phyloP scores from a whole-genome alignment of 2,113 vertebrate genomes.

The Acanthochromis polyacanthus region DNA sequence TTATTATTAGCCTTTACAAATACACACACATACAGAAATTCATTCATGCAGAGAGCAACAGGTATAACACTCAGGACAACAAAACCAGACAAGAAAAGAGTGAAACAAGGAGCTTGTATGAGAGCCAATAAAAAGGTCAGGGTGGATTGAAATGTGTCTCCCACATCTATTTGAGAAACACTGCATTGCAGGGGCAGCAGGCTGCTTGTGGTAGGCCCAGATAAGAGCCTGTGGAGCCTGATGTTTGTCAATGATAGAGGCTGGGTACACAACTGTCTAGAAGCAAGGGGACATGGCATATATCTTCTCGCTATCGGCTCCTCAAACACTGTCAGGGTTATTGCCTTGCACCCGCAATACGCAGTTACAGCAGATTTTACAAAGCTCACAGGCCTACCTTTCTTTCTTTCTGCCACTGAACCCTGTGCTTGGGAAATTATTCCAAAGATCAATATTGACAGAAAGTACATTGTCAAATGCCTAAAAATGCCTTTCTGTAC shows the following conservation, averaged over 20 bases:
- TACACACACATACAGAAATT: neutral
- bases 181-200: constrained; percentile 81
- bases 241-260: constrained; percentile 75
- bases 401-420: constrained; percentile 26
- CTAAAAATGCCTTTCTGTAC: constrained; percentile 27
- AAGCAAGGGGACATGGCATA: constrained; percentile 61
- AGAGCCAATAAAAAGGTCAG: constrained; percentile 63
- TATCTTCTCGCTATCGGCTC: constrained; percentile 63
- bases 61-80: constrained; percentile 39
- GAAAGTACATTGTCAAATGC: constrained; percentile 38
- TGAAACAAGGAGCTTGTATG: constrained; percentile 37
- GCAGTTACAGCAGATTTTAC: constrained; percentile 37
- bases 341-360: constrained; percentile 42
- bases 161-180: constrained; percentile 67
- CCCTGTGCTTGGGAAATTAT: constrained; percentile 43
- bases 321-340: constrained; percentile 64
- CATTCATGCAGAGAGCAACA: constrained; percentile 1
- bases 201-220: constrained; percentile 72
- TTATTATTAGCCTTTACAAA: neutral
- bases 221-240: constrained; percentile 72
- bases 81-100: constrained; percentile 28
- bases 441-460: constrained; percentile 68
- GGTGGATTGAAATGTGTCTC: constrained; percentile 58
- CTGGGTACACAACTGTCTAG: constrained; percentile 47
- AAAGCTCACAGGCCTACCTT: constrained; percentile 35